A percentile compares a stretch with the other conserved stretches of the same genome.
These are phyloP conservation scores for Bradypus variegatus DNA, from an alignment of 2,797 vertebrate species.

Conservation along the genomic window DNA sequence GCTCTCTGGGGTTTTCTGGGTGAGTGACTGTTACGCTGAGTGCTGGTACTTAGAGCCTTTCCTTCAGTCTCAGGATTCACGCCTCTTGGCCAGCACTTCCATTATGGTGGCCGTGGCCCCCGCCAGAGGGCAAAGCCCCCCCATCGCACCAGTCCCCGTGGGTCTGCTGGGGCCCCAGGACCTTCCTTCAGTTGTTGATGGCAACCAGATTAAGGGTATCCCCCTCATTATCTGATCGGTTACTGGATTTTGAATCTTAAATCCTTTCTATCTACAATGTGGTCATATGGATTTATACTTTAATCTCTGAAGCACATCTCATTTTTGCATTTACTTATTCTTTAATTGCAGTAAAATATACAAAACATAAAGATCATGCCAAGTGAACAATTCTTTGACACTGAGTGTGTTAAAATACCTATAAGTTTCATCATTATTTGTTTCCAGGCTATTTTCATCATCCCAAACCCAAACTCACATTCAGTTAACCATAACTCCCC, in stretches of 20 bases:
- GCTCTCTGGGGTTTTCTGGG: not conserved
- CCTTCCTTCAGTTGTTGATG: not conserved
- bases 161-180: too few species aligned
- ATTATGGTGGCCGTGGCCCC: accelerated
- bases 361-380: too few species aligned
- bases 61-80: accelerated
- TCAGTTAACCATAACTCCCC: too few species aligned
- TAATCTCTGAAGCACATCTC: accelerated
- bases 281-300: accelerated
- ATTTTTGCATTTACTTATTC: too few species aligned
- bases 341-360: too few species aligned
- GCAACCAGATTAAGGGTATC: not conserved
- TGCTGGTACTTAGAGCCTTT: too few species aligned
- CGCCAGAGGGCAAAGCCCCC: accelerated
- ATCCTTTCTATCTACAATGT: accelerated
- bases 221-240: accelerated
- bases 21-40: accelerated
- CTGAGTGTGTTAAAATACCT: too few species aligned
- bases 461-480: too few species aligned
- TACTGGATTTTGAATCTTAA: not conserved
- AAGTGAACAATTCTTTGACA: too few species aligned
- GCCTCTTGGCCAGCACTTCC: not conserved
- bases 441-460: too few species aligned
- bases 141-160: too few species aligned
- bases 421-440: too few species aligned